Conservation (phyloP, 2,888 invertebrate genomes). For the Tipula confusa region DNA sequence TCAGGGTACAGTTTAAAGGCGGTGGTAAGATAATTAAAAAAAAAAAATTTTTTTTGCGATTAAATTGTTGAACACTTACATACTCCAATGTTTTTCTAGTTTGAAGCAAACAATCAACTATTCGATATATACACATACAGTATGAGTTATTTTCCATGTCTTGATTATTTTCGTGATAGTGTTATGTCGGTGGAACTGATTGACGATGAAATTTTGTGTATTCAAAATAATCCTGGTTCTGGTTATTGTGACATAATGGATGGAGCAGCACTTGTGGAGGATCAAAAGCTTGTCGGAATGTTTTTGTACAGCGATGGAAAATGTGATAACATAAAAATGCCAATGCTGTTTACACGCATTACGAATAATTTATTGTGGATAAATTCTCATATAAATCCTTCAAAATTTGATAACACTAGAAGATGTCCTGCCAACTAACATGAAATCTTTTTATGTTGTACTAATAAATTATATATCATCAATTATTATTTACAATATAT, state of each 20-base stretch:
- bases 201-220: neutral
- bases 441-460: no score
- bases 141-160: neutral
- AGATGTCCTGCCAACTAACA: no score
- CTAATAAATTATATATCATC: no score
- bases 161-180: neutral
- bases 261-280: neutral
- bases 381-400: neutral
- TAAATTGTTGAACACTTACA: neutral
- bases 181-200: neutral
- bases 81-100: neutral
- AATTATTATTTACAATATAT: no score
- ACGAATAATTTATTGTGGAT: neutral
- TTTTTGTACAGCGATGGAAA: neutral
- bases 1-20: neutral
- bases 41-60: neutral
- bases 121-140: neutral
- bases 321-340: neutral
- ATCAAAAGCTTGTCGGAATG: neutral
- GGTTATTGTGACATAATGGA: neutral
- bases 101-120: no score
- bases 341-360: neutral
- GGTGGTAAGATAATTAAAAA: neutral
- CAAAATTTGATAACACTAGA: neutral
- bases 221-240: neutral